Conservation (phyloP, 2,113 vertebrate species). For the cattle (Bos taurus) region ARS-UCD2.0 NC_037336.1:27070501-27071000, state of each 20-base stretch:
- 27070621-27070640: background rate
- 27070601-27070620: background rate
- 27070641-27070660: background rate
- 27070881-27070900: background rate
- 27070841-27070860: background rate
- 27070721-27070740: accelerated
- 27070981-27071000: background rate
- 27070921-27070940: background rate
- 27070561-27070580: background rate
- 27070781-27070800: too few species aligned
- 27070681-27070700: too few species aligned
- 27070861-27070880: background rate
- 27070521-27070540: background rate
- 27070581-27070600: background rate
- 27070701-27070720: too few species aligned
- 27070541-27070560: background rate
- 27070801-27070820: too few species aligned
- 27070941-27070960: background rate
- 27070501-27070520: background rate
- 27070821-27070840: too few species aligned
- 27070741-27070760: too few species aligned
- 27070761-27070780: background rate
- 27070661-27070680: background rate
- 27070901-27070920: background rate
- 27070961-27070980: background rate